phyloP scores from a whole-genome alignment of 2,797 vertebrate genomes.

The Poeciliopsis paucimaculata region DNA sequence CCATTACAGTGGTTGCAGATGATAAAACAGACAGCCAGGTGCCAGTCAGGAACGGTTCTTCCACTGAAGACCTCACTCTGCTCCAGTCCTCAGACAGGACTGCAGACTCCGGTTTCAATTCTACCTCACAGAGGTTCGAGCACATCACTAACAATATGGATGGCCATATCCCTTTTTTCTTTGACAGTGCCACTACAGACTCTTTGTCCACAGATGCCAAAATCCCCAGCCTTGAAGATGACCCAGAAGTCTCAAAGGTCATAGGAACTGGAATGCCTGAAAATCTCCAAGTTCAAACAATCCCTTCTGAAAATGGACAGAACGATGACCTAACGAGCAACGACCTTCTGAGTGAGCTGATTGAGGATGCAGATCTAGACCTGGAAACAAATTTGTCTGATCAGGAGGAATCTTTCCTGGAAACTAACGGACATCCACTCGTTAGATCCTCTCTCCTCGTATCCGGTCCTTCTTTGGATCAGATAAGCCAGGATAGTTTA shows the following conservation, averaged over 20 bases:
- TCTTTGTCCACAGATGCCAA: conserved; percentile 80
- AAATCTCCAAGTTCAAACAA: conserved; percentile 42
- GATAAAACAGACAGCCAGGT: conserved; percentile 61
- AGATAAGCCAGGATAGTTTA: conserved; percentile 91
- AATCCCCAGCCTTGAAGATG: conserved; percentile 70
- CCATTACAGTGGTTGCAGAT: conserved; percentile 74
- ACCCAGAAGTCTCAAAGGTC: conserved; percentile 58
- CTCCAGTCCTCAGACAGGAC: conserved; percentile 64
- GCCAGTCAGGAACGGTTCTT: conserved; percentile 69
- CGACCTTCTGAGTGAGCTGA: conserved; percentile 71
- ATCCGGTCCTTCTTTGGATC: conserved; percentile 86
- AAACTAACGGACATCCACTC: conserved; percentile 60
- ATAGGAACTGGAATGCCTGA: conserved; percentile 43
- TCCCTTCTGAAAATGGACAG: conserved; percentile 56
- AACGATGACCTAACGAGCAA: conserved; percentile 72
- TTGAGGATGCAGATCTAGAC: conserved; percentile 69
- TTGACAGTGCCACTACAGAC: conserved; percentile 70
- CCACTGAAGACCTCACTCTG: conserved; percentile 70
- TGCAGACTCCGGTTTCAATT: conserved; percentile 73
- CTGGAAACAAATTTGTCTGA: conserved; percentile 63
- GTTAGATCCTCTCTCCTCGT: conserved; percentile 74
- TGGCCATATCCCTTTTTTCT: conserved; percentile 56
- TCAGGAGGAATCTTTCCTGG: conserved; percentile 73
- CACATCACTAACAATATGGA: conserved; percentile 55
- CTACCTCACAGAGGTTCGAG: conserved; percentile 73